Evolutionary conservation across 2,888 invertebrate genomes (phyloP), one percentile per base, ranked within the genome.

Genomic region (Eustalomyia histrio): DNA sequence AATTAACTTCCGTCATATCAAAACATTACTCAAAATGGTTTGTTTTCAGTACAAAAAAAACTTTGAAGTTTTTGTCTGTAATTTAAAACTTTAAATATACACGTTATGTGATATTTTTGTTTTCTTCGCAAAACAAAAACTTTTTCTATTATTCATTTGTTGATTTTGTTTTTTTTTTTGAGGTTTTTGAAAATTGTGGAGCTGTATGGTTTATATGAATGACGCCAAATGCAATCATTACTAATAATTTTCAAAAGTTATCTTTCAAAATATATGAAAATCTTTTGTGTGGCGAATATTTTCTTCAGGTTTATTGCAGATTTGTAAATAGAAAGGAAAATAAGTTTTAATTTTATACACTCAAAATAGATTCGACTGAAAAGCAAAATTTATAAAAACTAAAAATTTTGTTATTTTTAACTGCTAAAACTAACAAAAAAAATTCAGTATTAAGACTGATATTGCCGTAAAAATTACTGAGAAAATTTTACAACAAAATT

Each of bases 1-100:
- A 89, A 89, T 89, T 89, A 89, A 86, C 85, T 86, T 85, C 85
- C 84, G 83, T 80, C 72, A 76, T 79, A 76, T 83, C 76, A 82
- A 17, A 79, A 71, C 21, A 74, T 33, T 61, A 47, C 2, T 1
- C 43, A 61, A 52, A 17, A 47, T n/a, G n/a, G 43, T 47, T 47
- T 47, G 43, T 47, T 47, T 47, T n/a, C 0, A 47, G n/a, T 14
- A 47, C n/a, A n/a, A n/a, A n/a, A n/a, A 47, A 47, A 47, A 47
- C 43, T 47, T 47, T n/a, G 0, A 7, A 12, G 39, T 39, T 47
- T n/a, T 47, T n/a, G 43, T 47, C n/a, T 47, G 43, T n/a, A 39
- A 2, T 39, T 39, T 2, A 47, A 47, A 47, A 6, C n/a, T 47
- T n/a, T 14, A 7, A 14, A n/a, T n/a, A 47, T n/a, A 47, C 43